Evolutionary conservation across 92 coral and sea anemone genomes (phyloP).

Genomic region (Heliopora coerulea): DNA sequence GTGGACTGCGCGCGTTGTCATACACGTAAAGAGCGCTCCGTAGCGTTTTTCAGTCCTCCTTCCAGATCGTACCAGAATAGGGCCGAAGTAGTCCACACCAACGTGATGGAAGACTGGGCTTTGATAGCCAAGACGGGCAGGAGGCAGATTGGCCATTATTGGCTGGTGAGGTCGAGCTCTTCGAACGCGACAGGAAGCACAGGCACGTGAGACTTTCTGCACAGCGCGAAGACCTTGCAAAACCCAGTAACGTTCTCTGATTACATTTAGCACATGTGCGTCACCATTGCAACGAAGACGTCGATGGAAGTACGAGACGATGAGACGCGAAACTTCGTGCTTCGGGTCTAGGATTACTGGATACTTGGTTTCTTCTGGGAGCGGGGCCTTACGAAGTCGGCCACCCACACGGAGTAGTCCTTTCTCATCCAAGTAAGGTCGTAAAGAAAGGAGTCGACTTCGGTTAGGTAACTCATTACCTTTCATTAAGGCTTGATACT

Average conservation of each 20-base stretch:
- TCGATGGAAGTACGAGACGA: constrained; percentile 36
- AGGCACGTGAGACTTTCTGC: not conserved
- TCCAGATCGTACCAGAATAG: constrained; percentile 4
- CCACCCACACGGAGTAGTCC: constrained; percentile 21
- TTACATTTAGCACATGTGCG: constrained; percentile 11
- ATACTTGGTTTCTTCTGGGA: constrained; percentile 5
- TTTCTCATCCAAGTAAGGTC: not conserved
- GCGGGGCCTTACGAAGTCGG: not conserved
- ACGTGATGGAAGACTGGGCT: constrained; percentile 2
- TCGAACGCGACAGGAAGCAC: constrained; percentile 6
- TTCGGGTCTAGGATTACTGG: constrained; percentile 48
- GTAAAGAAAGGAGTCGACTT: not conserved
- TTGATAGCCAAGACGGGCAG: constrained; percentile 9
- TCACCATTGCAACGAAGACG: constrained; percentile 42
- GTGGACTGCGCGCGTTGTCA: constrained; percentile 40
- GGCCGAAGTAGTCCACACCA: constrained; percentile 18
- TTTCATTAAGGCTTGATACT: not conserved
- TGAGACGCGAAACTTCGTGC: constrained; percentile 44
- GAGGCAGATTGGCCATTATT: constrained; percentile 31
- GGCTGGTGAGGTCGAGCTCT: constrained; percentile 2
- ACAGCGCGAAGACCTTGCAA: constrained; percentile 4
- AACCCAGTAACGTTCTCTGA: constrained; percentile 20
- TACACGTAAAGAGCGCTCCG: constrained; percentile 35
- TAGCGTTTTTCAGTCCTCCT: not conserved
- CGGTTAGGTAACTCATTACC: not conserved